Evolutionary conservation across 2,113 vertebrate species (phyloP).

Genomic region (Maccullochella peelii): DNA sequence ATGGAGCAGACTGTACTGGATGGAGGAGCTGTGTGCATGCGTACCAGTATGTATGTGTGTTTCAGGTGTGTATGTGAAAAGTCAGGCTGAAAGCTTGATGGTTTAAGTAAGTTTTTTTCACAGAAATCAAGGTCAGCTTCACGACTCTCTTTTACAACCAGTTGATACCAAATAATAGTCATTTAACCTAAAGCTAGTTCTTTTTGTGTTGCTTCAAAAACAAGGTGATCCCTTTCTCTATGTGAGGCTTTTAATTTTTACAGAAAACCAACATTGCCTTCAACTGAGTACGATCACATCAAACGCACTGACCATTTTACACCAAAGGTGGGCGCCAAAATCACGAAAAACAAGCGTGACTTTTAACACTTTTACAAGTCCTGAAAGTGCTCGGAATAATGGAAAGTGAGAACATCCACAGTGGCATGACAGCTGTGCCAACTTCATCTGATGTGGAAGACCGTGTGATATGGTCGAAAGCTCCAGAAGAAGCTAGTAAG

Average conservation of each 20-base stretch:
- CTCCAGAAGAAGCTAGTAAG: background rate
- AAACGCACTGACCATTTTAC: background rate
- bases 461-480: background rate
- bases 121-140: background rate
- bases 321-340: background rate
- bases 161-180: background rate
- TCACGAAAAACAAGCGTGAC: background rate
- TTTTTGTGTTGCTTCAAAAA: background rate
- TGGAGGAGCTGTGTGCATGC: conserved; percentile 22
- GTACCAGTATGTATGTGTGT: no score
- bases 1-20: conserved; percentile 24
- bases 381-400: background rate
- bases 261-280: background rate
- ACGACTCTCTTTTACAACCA: background rate
- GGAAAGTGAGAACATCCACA: background rate
- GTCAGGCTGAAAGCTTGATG: conserved; percentile 3
- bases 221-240: background rate
- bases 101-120: background rate
- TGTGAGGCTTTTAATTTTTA: background rate
- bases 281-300: background rate
- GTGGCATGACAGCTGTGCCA: background rate
- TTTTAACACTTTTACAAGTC: background rate
- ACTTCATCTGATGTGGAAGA: background rate
- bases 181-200: background rate
- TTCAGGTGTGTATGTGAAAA: no score